phyloP scores from a whole-genome alignment of 1,140 invertebrate species.

The Eurosta solidaginis region DNA sequence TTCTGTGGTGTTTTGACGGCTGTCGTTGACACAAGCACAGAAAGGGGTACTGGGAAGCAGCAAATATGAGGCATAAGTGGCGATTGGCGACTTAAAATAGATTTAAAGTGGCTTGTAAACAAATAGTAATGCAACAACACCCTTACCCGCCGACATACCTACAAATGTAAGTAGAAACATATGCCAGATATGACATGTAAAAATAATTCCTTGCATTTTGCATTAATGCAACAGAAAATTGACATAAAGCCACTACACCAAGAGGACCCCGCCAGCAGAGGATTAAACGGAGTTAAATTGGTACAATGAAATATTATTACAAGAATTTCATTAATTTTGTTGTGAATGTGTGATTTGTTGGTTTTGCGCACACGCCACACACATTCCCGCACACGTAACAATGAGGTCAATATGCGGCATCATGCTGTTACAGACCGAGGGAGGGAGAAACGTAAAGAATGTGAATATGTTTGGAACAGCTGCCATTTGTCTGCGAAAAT shows the following conservation, averaged over 20 bases:
- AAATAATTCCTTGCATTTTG: slow-evolving; percentile 13
- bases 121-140: too few relatives aligned
- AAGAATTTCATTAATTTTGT: slow-evolving; percentile 27
- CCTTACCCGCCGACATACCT: too few relatives aligned
- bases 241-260: neutral
- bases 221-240: too few relatives aligned
- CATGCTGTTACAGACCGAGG: neutral
- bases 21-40: neutral
- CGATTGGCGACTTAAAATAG: neutral
- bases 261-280: neutral
- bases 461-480: neutral
- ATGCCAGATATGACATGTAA: neutral
- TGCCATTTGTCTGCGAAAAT: neutral
- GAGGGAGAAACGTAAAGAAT: neutral
- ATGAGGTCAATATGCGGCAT: neutral
- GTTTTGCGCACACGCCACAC: neutral
- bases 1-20: slow-evolving; percentile 19
- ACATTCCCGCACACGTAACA: neutral
- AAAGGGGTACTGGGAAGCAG: neutral
- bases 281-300: slow-evolving; percentile 8
- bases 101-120: neutral
- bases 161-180: too few relatives aligned
- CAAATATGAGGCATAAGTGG: neutral
- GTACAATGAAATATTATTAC: slow-evolving; percentile 18
- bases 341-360: slow-evolving; percentile 26